Percentiles rank a stretch among this genome's conserved stretches.
phyloP scores from a whole-genome alignment of 2,888 invertebrate species.

The Halictus quadricinctus region DNA sequence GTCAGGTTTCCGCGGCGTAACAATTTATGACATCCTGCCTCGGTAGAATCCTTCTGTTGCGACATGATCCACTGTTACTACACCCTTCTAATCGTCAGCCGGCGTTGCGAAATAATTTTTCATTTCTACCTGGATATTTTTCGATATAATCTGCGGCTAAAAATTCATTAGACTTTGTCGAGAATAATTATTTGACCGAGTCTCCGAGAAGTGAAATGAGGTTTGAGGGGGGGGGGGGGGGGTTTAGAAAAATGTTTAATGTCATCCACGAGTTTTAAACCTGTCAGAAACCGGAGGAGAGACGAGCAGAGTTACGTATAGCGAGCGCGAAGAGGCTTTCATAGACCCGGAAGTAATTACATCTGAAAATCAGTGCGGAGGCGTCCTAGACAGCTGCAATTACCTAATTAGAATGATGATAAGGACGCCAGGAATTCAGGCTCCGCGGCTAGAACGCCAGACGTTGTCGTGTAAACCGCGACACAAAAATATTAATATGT shows the following conservation, averaged over 20 bases:
- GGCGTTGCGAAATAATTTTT: background rate
- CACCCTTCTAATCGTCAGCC: background rate
- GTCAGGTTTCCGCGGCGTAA: background rate
- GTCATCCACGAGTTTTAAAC: background rate
- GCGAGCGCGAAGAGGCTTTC: constrained; percentile 7
- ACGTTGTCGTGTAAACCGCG: background rate
- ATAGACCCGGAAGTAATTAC: constrained; percentile 35
- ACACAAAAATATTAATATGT: background rate
- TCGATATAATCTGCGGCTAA: background rate
- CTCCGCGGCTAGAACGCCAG: background rate
- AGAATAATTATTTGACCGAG: background rate
- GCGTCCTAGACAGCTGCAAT: constrained; percentile 57
- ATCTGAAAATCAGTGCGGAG: constrained; percentile 58
- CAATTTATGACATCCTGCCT: background rate
- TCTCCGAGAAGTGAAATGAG: background rate
- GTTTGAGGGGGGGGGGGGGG: too few species aligned
- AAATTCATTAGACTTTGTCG: background rate
- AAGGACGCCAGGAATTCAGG: constrained; percentile 19
- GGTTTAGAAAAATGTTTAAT: background rate
- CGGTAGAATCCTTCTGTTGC: background rate
- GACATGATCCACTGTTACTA: background rate
- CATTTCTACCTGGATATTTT: background rate
- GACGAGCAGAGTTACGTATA: background rate
- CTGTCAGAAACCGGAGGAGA: background rate
- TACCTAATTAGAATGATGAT: constrained; percentile 58